These are phyloP conservation scores for Potamarius usumacintae DNA, from an alignment of 2,113 vertebrate genomes.

Conservation along the genomic window DNA sequence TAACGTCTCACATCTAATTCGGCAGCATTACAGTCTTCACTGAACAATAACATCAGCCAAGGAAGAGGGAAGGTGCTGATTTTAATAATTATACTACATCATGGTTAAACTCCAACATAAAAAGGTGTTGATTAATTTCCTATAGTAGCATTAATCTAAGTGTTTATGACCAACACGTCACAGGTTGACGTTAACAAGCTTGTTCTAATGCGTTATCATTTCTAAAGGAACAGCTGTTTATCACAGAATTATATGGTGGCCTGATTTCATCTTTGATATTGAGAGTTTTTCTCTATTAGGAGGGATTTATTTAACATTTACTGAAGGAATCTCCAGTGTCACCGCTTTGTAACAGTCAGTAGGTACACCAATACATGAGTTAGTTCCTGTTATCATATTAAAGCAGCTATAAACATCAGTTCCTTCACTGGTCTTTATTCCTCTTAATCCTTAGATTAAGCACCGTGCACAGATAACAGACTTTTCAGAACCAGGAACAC, in stretches of 20 bases:
- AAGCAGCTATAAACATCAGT: too few relatives aligned
- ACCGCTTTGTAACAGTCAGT: background rate
- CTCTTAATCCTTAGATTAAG: background rate
- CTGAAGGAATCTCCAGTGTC: background rate
- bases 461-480: background rate
- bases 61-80: too few relatives aligned
- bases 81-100: too few relatives aligned
- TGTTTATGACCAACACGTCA: background rate
- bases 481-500: background rate
- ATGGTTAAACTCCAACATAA: background rate
- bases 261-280: background rate
- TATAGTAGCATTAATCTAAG: background rate
- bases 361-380: too few relatives aligned
- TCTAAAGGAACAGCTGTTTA: background rate
- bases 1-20: background rate
- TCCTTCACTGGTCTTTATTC: too few relatives aligned
- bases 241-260: too few relatives aligned
- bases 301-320: background rate
- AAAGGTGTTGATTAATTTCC: background rate
- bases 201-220: background rate
- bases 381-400: too few relatives aligned
- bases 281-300: background rate
- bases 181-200: background rate
- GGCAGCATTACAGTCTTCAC: background rate
- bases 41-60: too few relatives aligned